phyloP scores from a whole-genome alignment of 2,797 vertebrate genomes.

The Cercopithecus hamlyni region DNA sequence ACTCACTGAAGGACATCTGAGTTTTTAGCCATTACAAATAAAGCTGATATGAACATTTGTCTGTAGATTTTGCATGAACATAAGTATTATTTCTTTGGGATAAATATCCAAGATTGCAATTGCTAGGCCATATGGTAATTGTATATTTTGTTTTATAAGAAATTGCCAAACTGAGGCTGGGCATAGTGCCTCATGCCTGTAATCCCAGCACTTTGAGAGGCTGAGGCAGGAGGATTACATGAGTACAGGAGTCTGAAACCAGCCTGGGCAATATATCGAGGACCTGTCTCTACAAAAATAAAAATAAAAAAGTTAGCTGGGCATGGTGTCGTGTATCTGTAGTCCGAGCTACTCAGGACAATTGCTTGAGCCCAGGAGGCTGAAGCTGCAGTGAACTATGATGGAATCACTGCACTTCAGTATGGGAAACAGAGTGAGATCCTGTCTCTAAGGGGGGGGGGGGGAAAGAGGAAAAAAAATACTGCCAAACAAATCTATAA shows the following conservation, averaged over 20 bases:
- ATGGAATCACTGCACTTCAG: not conserved
- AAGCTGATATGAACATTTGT: not conserved
- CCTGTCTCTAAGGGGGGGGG: not conserved
- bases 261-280: not conserved
- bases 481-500: not conserved
- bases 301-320: not conserved
- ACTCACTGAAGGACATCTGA: not conserved
- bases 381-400: not conserved
- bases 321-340: not conserved
- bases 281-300: not conserved
- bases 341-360: not conserved
- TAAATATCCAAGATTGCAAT: not conserved
- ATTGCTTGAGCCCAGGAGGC: not conserved
- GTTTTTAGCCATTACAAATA: not conserved
- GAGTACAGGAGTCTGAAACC: not conserved
- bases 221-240: not conserved
- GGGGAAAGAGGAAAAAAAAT: not conserved
- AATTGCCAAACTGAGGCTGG: not conserved
- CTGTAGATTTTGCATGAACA: not conserved
- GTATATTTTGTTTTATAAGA: not conserved
- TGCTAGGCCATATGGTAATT: not conserved
- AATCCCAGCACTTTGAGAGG: not conserved
- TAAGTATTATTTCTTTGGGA: constrained; percentile 12
- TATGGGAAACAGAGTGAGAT: not conserved
- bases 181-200: not conserved